These are phyloP conservation scores for Centropus unirufus DNA, from an alignment of 2,113 vertebrate genomes.

Conservation along the genomic window DNA sequence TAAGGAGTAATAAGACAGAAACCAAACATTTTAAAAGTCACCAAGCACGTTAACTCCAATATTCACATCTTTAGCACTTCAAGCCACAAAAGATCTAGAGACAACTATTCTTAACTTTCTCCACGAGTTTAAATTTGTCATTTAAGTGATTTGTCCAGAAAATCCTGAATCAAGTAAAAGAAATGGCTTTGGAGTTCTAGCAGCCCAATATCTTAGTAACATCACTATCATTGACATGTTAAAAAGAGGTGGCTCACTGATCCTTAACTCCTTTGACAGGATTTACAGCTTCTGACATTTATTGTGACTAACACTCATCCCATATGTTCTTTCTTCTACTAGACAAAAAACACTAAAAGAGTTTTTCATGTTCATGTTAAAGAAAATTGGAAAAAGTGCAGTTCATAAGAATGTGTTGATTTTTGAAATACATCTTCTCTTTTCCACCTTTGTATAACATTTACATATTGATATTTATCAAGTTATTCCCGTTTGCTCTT, in stretches of 20 bases:
- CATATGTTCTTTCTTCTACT: background rate
- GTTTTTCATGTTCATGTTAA: background rate
- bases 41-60: background rate
- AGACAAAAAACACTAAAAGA: background rate
- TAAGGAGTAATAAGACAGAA: background rate
- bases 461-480: background rate
- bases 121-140: no score
- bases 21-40: background rate
- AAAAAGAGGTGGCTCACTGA: background rate
- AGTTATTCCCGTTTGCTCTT: background rate
- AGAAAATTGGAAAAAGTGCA: background rate
- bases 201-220: background rate
- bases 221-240: background rate
- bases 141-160: background rate
- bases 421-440: background rate
- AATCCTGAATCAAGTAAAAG: background rate
- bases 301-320: background rate
- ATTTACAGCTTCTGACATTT: background rate
- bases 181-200: background rate
- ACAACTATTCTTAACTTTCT: background rate
- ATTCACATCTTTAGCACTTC: background rate
- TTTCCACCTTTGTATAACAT: background rate
- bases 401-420: background rate
- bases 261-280: background rate
- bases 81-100: background rate